phyloP scores from a whole-genome alignment of 1,140 invertebrate genomes.

The Zophobas morio region DNA sequence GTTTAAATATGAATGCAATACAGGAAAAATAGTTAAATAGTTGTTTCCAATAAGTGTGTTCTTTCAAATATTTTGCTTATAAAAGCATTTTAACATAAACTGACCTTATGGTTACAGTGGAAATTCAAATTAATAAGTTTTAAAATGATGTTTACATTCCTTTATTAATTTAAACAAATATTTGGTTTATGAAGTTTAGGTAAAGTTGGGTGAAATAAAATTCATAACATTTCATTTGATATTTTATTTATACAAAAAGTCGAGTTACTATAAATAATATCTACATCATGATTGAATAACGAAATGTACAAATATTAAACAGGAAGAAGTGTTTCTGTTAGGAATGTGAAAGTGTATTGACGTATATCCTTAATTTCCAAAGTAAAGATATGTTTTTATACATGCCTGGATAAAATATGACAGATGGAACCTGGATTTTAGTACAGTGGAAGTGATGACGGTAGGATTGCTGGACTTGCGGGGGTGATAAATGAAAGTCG shows the following conservation, averaged over 20 bases:
- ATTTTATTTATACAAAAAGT: conserved; percentile 56
- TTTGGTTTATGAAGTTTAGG: too few relatives aligned
- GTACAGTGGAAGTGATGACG: conserved; percentile 42
- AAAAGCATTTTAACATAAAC: too few relatives aligned
- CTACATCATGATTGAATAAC: conserved; percentile 51
- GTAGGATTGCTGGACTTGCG: conserved; percentile 36
- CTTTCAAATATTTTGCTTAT: too few relatives aligned
- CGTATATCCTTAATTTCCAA: conserved; percentile 43
- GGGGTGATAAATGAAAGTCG: conserved; percentile 59
- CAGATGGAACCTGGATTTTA: conserved; percentile 44
- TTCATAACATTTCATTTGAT: conserved; percentile 37
- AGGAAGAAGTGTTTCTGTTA: conserved; percentile 12
- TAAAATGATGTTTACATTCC: too few relatives aligned
- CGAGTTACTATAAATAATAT: conserved; percentile 54
- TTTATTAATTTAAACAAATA: too few relatives aligned
- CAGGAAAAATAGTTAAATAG: too few relatives aligned
- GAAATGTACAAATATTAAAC: conserved; percentile 46
- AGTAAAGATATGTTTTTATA: conserved; percentile 54
- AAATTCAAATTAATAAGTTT: too few relatives aligned
- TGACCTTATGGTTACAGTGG: too few relatives aligned
- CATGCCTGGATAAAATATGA: conserved; percentile 34
- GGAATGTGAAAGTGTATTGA: conserved; percentile 12
- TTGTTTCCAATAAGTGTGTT: too few relatives aligned
- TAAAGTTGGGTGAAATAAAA: conserved; percentile 7
- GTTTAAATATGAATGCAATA: too few relatives aligned